A percentile compares a stretch with the other conserved stretches of the same genome.
Conservation (phyloP, 2,888 invertebrate genomes). For the Melikaiella ostensackeni region DNA sequence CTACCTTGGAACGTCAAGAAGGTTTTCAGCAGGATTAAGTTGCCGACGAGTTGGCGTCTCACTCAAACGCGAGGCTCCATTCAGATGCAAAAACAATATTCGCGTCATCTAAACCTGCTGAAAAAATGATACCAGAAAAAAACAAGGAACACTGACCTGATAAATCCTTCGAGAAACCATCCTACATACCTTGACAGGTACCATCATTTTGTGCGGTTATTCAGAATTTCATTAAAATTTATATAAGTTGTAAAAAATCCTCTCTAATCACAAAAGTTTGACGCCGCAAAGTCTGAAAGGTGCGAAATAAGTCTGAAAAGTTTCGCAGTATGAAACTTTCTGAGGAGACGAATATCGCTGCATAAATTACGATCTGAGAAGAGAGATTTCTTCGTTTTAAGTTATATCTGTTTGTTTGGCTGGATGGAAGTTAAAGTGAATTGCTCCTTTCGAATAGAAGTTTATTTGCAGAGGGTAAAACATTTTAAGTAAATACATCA, state of each 20-base stretch:
- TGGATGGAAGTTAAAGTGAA: neutral
- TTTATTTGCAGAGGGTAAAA: neutral
- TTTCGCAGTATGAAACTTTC: conserved; percentile 1
- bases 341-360: neutral
- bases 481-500: neutral
- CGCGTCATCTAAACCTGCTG: neutral
- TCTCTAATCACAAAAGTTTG: neutral
- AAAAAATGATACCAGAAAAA: conserved; percentile 10
- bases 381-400: neutral
- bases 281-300: neutral
- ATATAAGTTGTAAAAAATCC: neutral
- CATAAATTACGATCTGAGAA: neutral
- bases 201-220: neutral
- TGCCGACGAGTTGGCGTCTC: conserved; percentile 1
- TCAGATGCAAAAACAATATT: conserved; percentile 32
- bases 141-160: neutral
- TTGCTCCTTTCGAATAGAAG: neutral
- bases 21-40: conserved; percentile 12
- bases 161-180: neutral
- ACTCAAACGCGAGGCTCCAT: neutral
- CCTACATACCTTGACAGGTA: neutral
- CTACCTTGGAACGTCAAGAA: too few relatives aligned
- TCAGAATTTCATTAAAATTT: neutral
- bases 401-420: neutral
- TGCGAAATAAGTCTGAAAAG: neutral